A percentile compares a stretch with the other conserved stretches of the same genome.
phyloP scores from a whole-genome alignment of 2,888 invertebrate genomes.

The Cryptus viduatorius region DNA sequence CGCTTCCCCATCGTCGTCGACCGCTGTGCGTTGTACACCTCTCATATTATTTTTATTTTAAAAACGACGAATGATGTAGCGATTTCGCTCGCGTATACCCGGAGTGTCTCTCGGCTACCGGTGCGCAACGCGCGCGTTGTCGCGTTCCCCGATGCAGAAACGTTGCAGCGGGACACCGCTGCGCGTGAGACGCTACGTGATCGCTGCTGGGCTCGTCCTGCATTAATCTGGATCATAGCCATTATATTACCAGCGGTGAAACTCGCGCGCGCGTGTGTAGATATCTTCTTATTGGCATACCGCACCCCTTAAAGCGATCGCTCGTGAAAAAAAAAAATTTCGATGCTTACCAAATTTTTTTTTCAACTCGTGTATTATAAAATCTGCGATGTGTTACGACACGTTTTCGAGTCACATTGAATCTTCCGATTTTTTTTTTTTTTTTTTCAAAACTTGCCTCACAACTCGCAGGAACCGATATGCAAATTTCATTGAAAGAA shows the following conservation, averaged over 20 bases:
- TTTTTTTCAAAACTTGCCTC: background rate
- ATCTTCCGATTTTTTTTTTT: background rate
- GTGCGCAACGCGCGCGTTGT: slow-evolving; percentile 52
- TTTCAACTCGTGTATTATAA: background rate
- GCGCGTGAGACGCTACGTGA: slow-evolving; percentile 80
- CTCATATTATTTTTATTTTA: slow-evolving; percentile 71
- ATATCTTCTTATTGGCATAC: slow-evolving; percentile 76
- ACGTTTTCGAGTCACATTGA: background rate
- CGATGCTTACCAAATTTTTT: slow-evolving; percentile 60
- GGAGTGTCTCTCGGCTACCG: slow-evolving; percentile 26
- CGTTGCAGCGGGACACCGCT: slow-evolving; percentile 73
- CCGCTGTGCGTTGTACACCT: slow-evolving; percentile 36
- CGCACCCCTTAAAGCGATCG: slow-evolving; percentile 61
- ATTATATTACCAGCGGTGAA: slow-evolving; percentile 75
- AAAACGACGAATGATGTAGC: slow-evolving; percentile 74
- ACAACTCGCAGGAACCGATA: background rate
- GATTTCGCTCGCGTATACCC: slow-evolving; percentile 47
- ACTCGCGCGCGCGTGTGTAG: slow-evolving; percentile 7
- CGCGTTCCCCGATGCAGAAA: slow-evolving; percentile 46
- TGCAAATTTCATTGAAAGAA: slow-evolving; percentile 11
- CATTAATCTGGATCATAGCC: slow-evolving; percentile 83
- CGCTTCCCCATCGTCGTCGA: slow-evolving; percentile 44
- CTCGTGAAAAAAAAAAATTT: slow-evolving; percentile 47
- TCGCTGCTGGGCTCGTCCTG: slow-evolving; percentile 73
- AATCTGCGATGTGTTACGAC: background rate